Evolutionary conservation across 2,888 invertebrate genomes (phyloP).

Genomic region (Danaus chrysippus): DNA sequence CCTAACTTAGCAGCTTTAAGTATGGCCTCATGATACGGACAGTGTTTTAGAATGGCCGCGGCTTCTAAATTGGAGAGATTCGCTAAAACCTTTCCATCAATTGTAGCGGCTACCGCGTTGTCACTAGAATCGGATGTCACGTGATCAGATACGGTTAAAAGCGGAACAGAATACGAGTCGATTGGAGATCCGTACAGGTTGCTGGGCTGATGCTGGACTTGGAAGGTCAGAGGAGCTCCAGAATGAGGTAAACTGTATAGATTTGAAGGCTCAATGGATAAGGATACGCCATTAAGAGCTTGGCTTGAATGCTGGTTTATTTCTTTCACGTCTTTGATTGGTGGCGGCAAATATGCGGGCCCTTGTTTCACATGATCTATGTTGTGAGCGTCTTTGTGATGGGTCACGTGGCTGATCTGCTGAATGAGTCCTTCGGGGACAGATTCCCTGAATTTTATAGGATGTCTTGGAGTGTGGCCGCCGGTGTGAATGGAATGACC

Average conservation of each 20-base stretch:
- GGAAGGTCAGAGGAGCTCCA: constrained; percentile 71
- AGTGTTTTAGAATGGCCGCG: constrained; percentile 72
- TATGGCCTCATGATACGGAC: constrained; percentile 75
- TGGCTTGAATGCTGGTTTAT: constrained; percentile 48
- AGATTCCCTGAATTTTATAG: constrained; percentile 86
- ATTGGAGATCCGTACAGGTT: constrained; percentile 66
- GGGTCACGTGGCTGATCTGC: constrained; percentile 81
- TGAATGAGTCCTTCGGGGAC: constrained; percentile 85
- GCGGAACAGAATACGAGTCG: constrained; percentile 74
- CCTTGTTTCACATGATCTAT: constrained; percentile 73
- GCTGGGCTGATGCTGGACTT: constrained; percentile 51
- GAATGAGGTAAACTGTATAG: constrained; percentile 75
- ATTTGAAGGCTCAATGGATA: constrained; percentile 72
- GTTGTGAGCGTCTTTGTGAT: constrained; percentile 80
- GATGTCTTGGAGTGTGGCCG: constrained; percentile 74
- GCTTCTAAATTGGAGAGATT: constrained; percentile 65
- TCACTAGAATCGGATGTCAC: constrained; percentile 67
- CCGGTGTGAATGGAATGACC: constrained; percentile 62
- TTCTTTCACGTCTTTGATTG: constrained; percentile 79
- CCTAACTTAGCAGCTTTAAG: constrained; percentile 64
- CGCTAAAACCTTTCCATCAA: constrained; percentile 63
- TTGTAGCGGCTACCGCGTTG: constrained; percentile 57
- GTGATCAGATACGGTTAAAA: constrained; percentile 72
- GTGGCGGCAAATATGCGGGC: constrained; percentile 80
- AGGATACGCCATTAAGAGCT: constrained; percentile 50